phyloP scores from a whole-genome alignment of 2,888 invertebrate species.

The Andrena praecox region DNA sequence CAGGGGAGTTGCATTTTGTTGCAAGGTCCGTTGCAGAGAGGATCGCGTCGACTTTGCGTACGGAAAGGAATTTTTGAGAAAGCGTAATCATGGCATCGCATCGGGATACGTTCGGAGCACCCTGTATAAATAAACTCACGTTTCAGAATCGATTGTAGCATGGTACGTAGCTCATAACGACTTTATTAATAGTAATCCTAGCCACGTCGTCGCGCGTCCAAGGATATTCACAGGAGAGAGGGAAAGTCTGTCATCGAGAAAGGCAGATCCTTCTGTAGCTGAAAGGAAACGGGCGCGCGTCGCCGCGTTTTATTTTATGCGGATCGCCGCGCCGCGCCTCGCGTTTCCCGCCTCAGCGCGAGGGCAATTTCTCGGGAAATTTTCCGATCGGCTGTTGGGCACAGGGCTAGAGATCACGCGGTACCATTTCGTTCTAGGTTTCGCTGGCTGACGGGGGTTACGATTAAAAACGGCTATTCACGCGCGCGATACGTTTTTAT shows the following conservation, averaged over 20 bases:
- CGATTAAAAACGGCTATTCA: not conserved
- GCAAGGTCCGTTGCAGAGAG: not conserved
- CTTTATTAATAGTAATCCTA: constrained; percentile 75
- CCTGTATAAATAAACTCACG: constrained; percentile 23
- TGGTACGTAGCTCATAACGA: constrained; percentile 66
- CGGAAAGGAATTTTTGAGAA: not conserved
- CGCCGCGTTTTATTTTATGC: not conserved
- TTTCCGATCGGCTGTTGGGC: constrained; percentile 9
- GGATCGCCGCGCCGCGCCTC: not conserved
- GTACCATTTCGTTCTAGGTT: not conserved
- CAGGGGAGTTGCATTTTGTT: not conserved
- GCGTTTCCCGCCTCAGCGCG: not conserved
- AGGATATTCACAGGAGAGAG: constrained; percentile 67
- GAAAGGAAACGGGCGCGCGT: constrained; percentile 35
- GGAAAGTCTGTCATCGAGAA: constrained; percentile 63
- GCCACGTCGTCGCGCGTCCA: constrained; percentile 58
- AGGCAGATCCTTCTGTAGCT: constrained; percentile 59
- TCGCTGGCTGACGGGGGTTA: not conserved
- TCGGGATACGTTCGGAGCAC: not conserved
- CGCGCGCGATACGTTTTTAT: no score
- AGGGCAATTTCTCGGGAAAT: not conserved
- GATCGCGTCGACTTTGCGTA: not conserved
- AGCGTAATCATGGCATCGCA: not conserved
- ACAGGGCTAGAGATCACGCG: not conserved
- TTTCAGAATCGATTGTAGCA: constrained; percentile 73